phyloP scores from a whole-genome alignment of 2,888 invertebrate species.

The Cephus nigrinus region DNA sequence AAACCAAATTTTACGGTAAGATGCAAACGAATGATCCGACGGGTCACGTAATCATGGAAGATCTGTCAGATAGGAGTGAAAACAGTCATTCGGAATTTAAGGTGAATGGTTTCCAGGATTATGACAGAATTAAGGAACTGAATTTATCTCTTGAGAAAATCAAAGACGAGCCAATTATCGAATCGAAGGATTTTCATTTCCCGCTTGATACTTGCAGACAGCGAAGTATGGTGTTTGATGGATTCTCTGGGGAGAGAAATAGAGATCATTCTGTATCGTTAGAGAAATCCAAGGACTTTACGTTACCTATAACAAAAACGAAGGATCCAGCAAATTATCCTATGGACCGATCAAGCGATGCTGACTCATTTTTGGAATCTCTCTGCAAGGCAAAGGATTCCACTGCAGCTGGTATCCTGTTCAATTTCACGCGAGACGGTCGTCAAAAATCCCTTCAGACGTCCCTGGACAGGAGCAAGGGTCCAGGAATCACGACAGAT shows the following conservation, averaged over 20 bases:
- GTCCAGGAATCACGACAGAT: constrained; percentile 44
- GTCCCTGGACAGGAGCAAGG: constrained; percentile 43
- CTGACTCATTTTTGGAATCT: constrained; percentile 36
- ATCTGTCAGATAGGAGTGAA: constrained; percentile 48
- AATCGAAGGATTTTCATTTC: constrained; percentile 40
- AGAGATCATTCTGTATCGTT: constrained; percentile 40
- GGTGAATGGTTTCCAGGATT: constrained; percentile 49
- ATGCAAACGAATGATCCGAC: constrained; percentile 51
- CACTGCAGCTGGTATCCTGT: neutral
- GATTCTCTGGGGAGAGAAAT: constrained; percentile 32
- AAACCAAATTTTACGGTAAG: constrained; percentile 3
- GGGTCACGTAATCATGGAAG: constrained; percentile 37
- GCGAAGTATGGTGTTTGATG: constrained; percentile 33
- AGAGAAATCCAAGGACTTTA: constrained; percentile 45
- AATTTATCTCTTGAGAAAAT: constrained; percentile 44
- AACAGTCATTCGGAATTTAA: constrained; percentile 52
- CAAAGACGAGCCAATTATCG: constrained; percentile 29
- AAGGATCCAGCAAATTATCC: constrained; percentile 37
- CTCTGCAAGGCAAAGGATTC: constrained; percentile 7
- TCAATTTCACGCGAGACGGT: constrained; percentile 8
- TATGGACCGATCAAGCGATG: constrained; percentile 37
- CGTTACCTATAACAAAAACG: constrained; percentile 28
- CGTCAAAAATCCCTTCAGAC: constrained; percentile 19
- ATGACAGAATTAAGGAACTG: constrained; percentile 47
- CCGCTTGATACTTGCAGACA: constrained; percentile 22